Evolutionary conservation across 2,113 vertebrate genomes (phyloP), one percentile per base, ranked within the genome.

Genomic region (Gavia stellata): DNA sequence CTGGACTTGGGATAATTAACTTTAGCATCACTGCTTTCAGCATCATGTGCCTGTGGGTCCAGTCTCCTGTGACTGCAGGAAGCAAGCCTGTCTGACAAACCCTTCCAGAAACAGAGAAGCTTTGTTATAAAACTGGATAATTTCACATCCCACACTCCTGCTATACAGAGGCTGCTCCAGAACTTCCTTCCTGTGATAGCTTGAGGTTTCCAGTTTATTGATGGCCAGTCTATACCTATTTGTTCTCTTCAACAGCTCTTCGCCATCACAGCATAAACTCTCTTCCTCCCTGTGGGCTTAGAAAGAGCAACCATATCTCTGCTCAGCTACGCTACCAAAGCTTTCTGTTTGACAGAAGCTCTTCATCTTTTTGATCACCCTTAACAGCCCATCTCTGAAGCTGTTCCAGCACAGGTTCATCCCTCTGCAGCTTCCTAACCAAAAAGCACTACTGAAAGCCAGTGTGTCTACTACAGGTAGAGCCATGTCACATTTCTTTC

Each of bases 191-290:
- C 63, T 49, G 25, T 11, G 29, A 34, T 6, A 70, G 82, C 67
- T 33, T 40, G 55, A 91, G 75, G 55, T 70, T 94, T 94, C 83
- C 53, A 16, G 9, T 40, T 86, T 95, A 84, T 66, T 88, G 80
- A 86, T 92, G 81, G 80, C 68, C 71, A 65, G 17, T 71, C 72
- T 74, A 1, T 8, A 70, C 17, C 72, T 53, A 81, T 95, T 88
- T 89, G 55, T 92, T 70, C 86, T 94, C 83, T 82, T 87, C 90
- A 79, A 82, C 81, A 78, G 77, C 92, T 81, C 87, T 85, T 95
- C 2, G 1, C 61, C 44, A 42, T 55, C 4, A 0, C 88, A 94
- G 92, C 81, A 75, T 38, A 38, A 94, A 79, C 88, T 90, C 50
- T 45, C 59, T 77, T 81, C 81, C 61, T 95, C 81, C 85, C 94